phyloP scores from a whole-genome alignment of 2,797 vertebrate species.

The Alca torda region DNA sequence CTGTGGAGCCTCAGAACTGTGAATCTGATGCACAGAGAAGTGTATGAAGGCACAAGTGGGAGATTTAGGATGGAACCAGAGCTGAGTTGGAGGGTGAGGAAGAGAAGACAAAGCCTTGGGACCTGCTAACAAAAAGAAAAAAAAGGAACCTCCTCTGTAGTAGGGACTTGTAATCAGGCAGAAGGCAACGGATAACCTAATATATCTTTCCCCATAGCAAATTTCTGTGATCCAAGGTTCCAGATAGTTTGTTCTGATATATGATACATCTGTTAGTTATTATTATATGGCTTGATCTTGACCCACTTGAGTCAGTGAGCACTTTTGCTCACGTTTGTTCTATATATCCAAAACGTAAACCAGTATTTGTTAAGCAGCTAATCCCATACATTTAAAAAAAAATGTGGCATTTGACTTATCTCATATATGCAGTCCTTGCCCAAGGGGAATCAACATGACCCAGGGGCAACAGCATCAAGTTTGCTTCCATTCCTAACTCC shows the following conservation, averaged over 20 bases:
- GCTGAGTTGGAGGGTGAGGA: background rate
- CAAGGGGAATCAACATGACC: background rate
- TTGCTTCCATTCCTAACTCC: background rate
- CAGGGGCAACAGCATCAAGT: accelerated
- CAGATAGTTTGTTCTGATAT: background rate
- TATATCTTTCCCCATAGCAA: background rate
- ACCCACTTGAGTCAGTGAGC: background rate
- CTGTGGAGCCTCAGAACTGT: background rate
- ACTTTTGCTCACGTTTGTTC: background rate
- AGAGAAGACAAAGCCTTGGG: background rate
- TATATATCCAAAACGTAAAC: background rate
- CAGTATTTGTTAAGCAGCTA: background rate
- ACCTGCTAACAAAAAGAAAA: background rate
- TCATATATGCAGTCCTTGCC: background rate
- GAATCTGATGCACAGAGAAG: background rate
- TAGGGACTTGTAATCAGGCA: background rate
- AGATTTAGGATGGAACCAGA: background rate
- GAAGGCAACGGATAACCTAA: background rate
- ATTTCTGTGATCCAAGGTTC: background rate
- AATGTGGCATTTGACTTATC: background rate
- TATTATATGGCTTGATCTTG: background rate
- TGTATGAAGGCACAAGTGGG: background rate
- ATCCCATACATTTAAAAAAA: background rate
- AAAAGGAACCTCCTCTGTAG: background rate
- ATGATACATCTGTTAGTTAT: background rate